phyloP scores from a whole-genome alignment of 2,888 invertebrate species.

The Limnephilus lunatus region DNA sequence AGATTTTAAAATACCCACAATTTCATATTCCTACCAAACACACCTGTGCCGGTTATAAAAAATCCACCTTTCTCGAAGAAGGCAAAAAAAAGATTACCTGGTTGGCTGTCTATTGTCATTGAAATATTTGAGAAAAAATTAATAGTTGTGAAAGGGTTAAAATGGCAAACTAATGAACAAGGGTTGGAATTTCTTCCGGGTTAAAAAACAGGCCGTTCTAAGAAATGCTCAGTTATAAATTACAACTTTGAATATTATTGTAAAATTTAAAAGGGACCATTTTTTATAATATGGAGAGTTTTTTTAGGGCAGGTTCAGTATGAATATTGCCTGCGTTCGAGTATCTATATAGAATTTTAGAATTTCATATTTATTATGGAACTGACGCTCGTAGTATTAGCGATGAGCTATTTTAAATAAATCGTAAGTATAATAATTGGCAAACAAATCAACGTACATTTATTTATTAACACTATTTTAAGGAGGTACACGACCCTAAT shows the following conservation, averaged over 20 bases:
- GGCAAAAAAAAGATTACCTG: slow-evolving; percentile 41
- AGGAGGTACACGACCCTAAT: too few species aligned
- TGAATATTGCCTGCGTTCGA: not conserved
- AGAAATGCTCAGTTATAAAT: slow-evolving; percentile 27
- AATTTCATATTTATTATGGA: too few species aligned
- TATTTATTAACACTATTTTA: too few species aligned
- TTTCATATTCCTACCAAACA: not conserved
- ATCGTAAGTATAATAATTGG: too few species aligned
- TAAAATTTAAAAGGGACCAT: not conserved
- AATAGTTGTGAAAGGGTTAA: slow-evolving; percentile 24
- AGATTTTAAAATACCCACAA: not conserved
- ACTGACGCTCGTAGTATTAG: too few species aligned
- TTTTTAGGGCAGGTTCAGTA: not conserved
- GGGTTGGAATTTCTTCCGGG: slow-evolving; percentile 53
- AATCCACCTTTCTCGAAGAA: not conserved
- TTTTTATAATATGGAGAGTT: not conserved
- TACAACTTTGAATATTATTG: not conserved
- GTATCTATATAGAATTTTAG: too few species aligned
- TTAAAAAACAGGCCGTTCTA: slow-evolving; percentile 48
- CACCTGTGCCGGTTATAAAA: slow-evolving; percentile 1
- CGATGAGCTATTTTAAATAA: too few species aligned
- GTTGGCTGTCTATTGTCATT: slow-evolving; percentile 31
- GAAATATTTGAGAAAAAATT: slow-evolving; percentile 47
- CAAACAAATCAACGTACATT: too few species aligned
- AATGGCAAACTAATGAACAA: slow-evolving; percentile 11